Conservation (phyloP, 2,797 vertebrate species). For the Pseudochirops corinnae region DNA sequence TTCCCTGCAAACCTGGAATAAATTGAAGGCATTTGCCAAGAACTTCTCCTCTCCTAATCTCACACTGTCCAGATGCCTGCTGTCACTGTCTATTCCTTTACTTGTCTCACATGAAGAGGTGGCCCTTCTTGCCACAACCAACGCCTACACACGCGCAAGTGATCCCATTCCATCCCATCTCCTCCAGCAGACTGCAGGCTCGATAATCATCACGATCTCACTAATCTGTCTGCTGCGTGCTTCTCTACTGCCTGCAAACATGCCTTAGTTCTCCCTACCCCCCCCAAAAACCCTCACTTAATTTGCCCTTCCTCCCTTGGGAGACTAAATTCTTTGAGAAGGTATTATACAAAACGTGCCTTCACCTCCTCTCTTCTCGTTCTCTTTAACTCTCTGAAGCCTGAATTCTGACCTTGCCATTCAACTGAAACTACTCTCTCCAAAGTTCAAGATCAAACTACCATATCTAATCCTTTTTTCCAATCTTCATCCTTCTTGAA, state of each 20-base stretch:
- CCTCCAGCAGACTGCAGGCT: background rate
- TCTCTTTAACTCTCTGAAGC: background rate
- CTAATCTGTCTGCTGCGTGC: background rate
- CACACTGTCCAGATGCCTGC: background rate
- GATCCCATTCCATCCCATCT: background rate
- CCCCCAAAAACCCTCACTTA: background rate
- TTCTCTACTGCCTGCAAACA: background rate
- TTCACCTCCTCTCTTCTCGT: background rate
- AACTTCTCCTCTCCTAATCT: background rate
- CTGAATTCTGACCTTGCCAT: background rate
- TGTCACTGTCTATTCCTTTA: background rate
- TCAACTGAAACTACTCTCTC: background rate
- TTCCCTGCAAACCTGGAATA: background rate
- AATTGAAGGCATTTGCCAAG: background rate
- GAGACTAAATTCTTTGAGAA: background rate
- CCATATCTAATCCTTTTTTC: background rate
- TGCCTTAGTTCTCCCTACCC: background rate
- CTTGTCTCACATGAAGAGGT: background rate
- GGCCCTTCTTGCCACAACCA: background rate
- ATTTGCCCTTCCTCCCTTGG: background rate
- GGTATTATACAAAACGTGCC: background rate
- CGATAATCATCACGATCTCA: background rate
- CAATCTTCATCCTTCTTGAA: background rate
- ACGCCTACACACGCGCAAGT: background rate
- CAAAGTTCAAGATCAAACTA: background rate